Base-by-base conservation (phyloP, 2,797 vertebrate genomes). In the Podargus strigoides region DNA sequence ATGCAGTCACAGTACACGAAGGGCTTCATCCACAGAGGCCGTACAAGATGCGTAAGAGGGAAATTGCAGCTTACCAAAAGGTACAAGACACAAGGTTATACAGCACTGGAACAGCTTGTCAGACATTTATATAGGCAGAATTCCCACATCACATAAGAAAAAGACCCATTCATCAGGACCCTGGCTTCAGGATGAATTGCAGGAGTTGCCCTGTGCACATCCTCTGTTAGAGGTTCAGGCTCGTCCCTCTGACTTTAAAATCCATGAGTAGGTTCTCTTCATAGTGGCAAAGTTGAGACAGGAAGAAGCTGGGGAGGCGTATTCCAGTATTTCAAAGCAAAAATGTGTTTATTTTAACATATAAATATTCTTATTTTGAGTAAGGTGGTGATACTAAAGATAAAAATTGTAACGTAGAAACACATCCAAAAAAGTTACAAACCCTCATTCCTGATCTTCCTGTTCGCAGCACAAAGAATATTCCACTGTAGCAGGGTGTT, bases 281-380 rank as follows among this genome's bases (percentile, higher is more conserved):
- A 49, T 5, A 69, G 60, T 17, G 50, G 66, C n/a, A 85, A 42
- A 91, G 64, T 46, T 60, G 47, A 80, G 52, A 69, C 3, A 69
- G 52, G 67, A 76, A 88, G 81, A 93, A 64, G 90, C 84, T 74
- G 78, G 21, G 47, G 76, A 95, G 36, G 86, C 8, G 0, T 88
- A 88, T 92, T 94, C 90, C 90, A 85, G 32, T 73, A 64, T 94
- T 87, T 74, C 58, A 89, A 47, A 75, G 69, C 1, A 92, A 84
- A 79, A 75, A n/a, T 0, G 13, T 87, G 34, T 95, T 97, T 96
- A 96, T 93, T 95, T 92, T 73, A 89, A 87, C 70, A 91, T 37
- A 49, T 16, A 91, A 93, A 79, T 50, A 86, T 37, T 83, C 64
- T 69, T 72, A 73, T 27, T 85, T 84, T 77, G 86, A 60, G 32